Base-by-base conservation (phyloP, 2,113 vertebrate genomes). In the Delphinapterus leucas region DNA sequence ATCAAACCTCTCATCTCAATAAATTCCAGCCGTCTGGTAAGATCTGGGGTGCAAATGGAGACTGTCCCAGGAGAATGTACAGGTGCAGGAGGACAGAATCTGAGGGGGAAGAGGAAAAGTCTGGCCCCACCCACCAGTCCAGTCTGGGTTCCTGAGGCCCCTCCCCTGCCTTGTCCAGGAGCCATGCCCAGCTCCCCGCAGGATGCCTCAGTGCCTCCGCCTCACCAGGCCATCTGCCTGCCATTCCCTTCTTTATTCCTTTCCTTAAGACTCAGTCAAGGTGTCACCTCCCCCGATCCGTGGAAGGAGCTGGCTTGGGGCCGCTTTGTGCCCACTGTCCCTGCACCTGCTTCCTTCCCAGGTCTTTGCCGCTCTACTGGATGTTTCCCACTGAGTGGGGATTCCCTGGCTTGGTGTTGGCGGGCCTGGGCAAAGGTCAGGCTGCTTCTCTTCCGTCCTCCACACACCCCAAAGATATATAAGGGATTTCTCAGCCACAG, bases 401-500 rank as follows among this genome's bases (percentile, higher is more conserved):
- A 2, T 70, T 74, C 83, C 55, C 77, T 41, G 58, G 26, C 23
- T 31, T 33, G 33, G 7, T 25, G 71, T 38, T n/a, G 65, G 13
- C n/a, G 4, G 8, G 17, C 55, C 13, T 88, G 33, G 41, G 25
- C 38, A 23, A 47, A 26, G 21, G 82, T 60, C 13, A 53, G 20
- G 81, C n/a, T 70, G 58, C 41, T n/a, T 85, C 60, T 49, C 21
- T 21, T 36, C 6, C 13, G 61, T 65, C 33, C 49, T 18, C 26
- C 21, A 13, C 13, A 1, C 0, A 9, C 41, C 33, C 41, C 41
- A 60, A 36, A 55, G 3, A 49, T 1, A 1, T 21, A 0, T n/a
- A 36, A 55, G 28, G n/a, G 28, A 33, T 58, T 53, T 93, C 67
- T 49, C 21, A 25, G 6, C 71, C 33, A 73, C 2, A 49, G n/a